Percentiles rank a stretch among this genome's conserved stretches.
Conservation (phyloP, 2,888 invertebrate genomes). For the Rhorus exstirpatorius region DNA sequence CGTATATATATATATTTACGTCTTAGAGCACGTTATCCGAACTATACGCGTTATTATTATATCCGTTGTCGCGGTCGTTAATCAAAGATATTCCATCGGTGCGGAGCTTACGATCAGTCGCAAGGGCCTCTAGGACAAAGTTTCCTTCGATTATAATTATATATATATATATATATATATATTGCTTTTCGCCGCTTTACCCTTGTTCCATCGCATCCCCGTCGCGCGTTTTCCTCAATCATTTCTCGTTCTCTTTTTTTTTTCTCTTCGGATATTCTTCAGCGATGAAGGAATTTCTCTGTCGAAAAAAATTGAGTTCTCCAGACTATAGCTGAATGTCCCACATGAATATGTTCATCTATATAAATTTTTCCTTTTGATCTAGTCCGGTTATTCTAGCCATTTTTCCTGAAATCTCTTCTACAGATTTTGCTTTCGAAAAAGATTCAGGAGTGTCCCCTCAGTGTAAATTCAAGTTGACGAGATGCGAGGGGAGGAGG, state of each 20-base stretch:
- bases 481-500: too few relatives aligned
- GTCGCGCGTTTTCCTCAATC: conserved; percentile 62
- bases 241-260: conserved; percentile 59
- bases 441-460: too few relatives aligned
- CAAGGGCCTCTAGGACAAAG: conserved; percentile 51
- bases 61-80: conserved; percentile 71
- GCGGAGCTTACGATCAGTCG: conserved; percentile 59
- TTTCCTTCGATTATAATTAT: conserved; percentile 60
- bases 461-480: too few relatives aligned
- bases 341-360: background rate
- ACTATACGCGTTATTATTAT: conserved; percentile 52
- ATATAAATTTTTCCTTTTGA: background rate
- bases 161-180: background rate
- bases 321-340: background rate
- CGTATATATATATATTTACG: conserved; percentile 25
- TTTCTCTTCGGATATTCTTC: conserved; percentile 48
- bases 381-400: too few relatives aligned
- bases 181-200: conserved; percentile 14
- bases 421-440: too few relatives aligned
- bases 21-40: conserved; percentile 23
- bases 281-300: background rate
- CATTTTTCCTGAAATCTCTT: too few relatives aligned
- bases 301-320: background rate
- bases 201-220: conserved; percentile 36
- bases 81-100: conserved; percentile 70